Evolutionary conservation across 2,797 vertebrate species (phyloP).

Genomic region (Anisognathus igniventris): DNA sequence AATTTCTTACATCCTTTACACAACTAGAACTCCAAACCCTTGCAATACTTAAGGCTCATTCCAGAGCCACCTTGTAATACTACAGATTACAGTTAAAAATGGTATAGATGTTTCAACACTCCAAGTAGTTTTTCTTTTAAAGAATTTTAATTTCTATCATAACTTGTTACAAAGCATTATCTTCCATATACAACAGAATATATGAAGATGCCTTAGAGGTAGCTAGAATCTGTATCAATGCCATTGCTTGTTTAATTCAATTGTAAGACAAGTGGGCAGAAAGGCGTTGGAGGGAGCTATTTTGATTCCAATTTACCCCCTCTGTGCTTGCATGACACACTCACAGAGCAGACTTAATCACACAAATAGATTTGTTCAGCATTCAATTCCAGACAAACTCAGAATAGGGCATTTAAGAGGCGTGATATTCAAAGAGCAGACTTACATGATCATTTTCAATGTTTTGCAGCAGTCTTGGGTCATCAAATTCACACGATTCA

Average conservation of each 20-base stretch:
- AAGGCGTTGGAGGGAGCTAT: neutral
- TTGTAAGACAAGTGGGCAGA: neutral
- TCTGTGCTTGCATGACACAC: neutral
- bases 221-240: neutral
- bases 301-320: neutral
- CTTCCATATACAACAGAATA: neutral
- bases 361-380: neutral
- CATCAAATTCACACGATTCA: constrained; percentile 93
- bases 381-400: neutral
- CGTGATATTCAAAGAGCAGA: neutral
- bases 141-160: neutral
- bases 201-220: neutral
- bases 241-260: neutral
- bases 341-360: neutral
- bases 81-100: neutral
- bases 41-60: neutral
- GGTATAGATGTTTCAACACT: neutral
- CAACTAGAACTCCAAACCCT: neutral
- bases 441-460: constrained; percentile 92
- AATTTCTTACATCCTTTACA: neutral
- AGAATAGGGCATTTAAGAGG: neutral
- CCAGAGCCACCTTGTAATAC: neutral
- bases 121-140: neutral
- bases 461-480: constrained; percentile 91
- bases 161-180: neutral